Conservation (phyloP, 2,113 vertebrate species). For the Galeopterus variegatus region DNA sequence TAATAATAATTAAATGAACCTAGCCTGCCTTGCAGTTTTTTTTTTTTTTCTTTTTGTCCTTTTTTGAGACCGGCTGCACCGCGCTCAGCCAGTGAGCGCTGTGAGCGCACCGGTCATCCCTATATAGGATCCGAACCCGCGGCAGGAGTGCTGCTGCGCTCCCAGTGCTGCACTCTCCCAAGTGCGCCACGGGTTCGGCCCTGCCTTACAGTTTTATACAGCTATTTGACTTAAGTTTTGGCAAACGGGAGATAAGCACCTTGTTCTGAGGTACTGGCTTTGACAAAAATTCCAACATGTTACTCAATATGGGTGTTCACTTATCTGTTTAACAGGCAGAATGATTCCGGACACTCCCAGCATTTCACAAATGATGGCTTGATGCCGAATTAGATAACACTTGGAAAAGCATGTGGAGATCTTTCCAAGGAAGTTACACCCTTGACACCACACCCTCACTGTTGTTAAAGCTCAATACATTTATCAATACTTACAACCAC, state of each 20-base stretch:
- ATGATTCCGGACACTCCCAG: not conserved
- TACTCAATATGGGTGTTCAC: not conserved
- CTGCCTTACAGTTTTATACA: not conserved
- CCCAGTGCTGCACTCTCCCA: too few relatives aligned
- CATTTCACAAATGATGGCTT: not conserved
- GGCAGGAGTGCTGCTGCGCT: too few relatives aligned
- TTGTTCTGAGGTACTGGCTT: not conserved
- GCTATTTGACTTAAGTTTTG: not conserved
- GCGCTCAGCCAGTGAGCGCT: too few relatives aligned
- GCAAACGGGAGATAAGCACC: not conserved
- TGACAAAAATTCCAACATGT: not conserved
- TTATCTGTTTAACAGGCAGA: not conserved
- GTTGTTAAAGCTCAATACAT: not conserved
- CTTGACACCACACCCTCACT: not conserved
- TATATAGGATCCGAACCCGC: too few relatives aligned
- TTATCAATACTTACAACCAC: not conserved
- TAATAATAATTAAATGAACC: not conserved
- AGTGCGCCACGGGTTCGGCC: too few relatives aligned
- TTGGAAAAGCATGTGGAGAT: not conserved
- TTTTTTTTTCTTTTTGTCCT: too few relatives aligned
- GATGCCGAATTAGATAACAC: not conserved
- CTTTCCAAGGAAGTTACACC: not conserved
- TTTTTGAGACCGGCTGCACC: too few relatives aligned
- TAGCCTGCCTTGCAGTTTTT: not conserved
- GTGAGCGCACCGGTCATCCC: too few relatives aligned